These are phyloP conservation scores for Melanocharis versteri DNA, from an alignment of 2,113 vertebrate genomes.

Conservation along the genomic window DNA sequence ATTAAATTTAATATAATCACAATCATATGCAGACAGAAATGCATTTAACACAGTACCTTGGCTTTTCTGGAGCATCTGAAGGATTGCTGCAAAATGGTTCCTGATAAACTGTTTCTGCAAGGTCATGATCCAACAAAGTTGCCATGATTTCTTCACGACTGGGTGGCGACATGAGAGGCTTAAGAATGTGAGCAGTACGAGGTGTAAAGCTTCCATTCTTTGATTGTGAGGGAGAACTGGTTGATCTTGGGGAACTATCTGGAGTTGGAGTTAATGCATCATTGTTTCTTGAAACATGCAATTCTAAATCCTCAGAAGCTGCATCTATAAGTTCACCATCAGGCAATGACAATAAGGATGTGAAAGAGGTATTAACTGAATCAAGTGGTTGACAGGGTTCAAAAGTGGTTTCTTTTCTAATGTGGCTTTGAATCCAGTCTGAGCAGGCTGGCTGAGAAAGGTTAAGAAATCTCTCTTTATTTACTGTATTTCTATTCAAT, in stretches of 20 bases:
- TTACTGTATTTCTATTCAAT: conserved; percentile 75
- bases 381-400: conserved; percentile 77
- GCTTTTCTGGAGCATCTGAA: conserved; percentile 89
- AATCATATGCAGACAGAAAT: neutral
- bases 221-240: conserved; percentile 89
- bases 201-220: conserved; percentile 81
- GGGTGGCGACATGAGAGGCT: conserved; percentile 96
- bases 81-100: conserved; percentile 97
- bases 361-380: conserved; percentile 81
- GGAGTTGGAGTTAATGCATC: conserved; percentile 87
- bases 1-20: neutral
- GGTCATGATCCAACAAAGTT: conserved; percentile 88
- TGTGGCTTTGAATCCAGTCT: conserved; percentile 84
- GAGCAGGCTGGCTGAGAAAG: conserved; percentile 76
- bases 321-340: conserved; percentile 84
- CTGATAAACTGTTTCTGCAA: conserved; percentile 91
- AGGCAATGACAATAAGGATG: conserved; percentile 83
- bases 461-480: conserved; percentile 81
- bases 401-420: conserved; percentile 77
- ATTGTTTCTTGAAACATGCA: conserved; percentile 79
- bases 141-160: conserved; percentile 93
- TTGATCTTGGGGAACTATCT: conserved; percentile 90
- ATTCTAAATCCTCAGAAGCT: conserved; percentile 77
- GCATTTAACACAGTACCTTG: conserved; percentile 78
- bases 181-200: conserved; percentile 86